Evolutionary conservation across 2,888 invertebrate species (phyloP).

Genomic region (Esperia sulphurella): DNA sequence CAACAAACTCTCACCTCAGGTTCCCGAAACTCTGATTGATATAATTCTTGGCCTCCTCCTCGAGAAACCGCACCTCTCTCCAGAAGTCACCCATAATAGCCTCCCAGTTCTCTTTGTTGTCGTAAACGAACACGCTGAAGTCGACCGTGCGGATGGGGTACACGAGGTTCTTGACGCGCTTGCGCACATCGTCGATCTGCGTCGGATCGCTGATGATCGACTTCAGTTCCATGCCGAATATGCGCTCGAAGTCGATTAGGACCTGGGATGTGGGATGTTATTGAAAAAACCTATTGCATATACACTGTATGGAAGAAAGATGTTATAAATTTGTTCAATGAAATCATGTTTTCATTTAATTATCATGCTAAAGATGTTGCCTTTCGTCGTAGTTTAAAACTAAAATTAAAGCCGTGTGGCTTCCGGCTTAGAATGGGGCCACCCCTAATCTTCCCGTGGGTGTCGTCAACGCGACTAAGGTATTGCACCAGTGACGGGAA

Average conservation of each 20-base stretch:
- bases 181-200: slow-evolving; percentile 90
- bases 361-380: too few species aligned
- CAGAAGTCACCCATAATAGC: slow-evolving; percentile 88
- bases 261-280: slow-evolving; percentile 77
- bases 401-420: too few species aligned
- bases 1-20: slow-evolving; percentile 70
- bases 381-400: too few species aligned
- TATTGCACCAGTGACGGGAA: too few species aligned
- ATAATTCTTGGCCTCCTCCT: slow-evolving; percentile 89
- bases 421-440: too few species aligned
- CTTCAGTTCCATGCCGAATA: slow-evolving; percentile 92
- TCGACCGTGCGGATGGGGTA: slow-evolving; percentile 87
- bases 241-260: slow-evolving; percentile 91
- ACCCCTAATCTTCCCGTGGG: too few species aligned
- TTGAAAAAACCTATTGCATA: too few species aligned
- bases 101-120: slow-evolving; percentile 92
- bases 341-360: too few species aligned
- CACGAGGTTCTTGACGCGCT: slow-evolving; percentile 87
- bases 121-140: slow-evolving; percentile 89
- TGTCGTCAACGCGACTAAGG: too few species aligned
- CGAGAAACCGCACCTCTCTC: slow-evolving; percentile 85
- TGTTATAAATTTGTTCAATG: too few species aligned
- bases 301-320: too few species aligned
- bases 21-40: slow-evolving; percentile 92
- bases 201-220: slow-evolving; percentile 92